Evolutionary conservation across 2,113 vertebrate species (phyloP).

Genomic region (Poeciliopsis retropinna): DNA sequence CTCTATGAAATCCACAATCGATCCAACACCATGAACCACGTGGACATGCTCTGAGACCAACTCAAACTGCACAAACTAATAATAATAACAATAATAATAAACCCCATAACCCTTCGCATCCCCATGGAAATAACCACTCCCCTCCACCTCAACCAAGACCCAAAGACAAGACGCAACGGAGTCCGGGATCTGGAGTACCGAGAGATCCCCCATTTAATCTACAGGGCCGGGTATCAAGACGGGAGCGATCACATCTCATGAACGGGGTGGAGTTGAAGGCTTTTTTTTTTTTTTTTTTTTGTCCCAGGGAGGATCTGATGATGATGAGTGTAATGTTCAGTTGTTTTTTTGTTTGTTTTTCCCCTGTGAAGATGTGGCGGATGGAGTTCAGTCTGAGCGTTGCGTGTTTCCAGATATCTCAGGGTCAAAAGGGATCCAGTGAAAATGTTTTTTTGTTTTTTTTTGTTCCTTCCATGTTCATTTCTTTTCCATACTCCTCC

Average conservation of each 20-base stretch:
- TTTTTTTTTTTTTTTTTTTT: neutral
- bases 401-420: slow-evolving; percentile 52
- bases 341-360: neutral
- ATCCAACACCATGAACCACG: slow-evolving; percentile 90
- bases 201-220: slow-evolving; percentile 3
- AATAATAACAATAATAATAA: neutral
- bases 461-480: neutral
- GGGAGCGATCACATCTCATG: neutral
- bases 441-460: neutral
- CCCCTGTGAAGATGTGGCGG: neutral
- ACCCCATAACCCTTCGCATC: slow-evolving; percentile 7
- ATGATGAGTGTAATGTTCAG: neutral
- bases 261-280: neutral
- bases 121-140: neutral
- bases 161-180: slow-evolving; percentile 13
- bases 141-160: neutral
- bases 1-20: slow-evolving; percentile 93
- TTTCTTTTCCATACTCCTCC: slow-evolving; percentile 6
- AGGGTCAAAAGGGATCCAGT: slow-evolving; percentile 44
- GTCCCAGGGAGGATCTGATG: slow-evolving; percentile 1
- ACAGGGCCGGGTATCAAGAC: neutral
- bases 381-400: slow-evolving; percentile 20
- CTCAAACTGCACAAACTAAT: slow-evolving; percentile 24
- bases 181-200: slow-evolving; percentile 20
- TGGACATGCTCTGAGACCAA: slow-evolving; percentile 76